phyloP scores from a whole-genome alignment of 53 echinoderm and acorn worm genomes.

The Stichopus horrens region DNA sequence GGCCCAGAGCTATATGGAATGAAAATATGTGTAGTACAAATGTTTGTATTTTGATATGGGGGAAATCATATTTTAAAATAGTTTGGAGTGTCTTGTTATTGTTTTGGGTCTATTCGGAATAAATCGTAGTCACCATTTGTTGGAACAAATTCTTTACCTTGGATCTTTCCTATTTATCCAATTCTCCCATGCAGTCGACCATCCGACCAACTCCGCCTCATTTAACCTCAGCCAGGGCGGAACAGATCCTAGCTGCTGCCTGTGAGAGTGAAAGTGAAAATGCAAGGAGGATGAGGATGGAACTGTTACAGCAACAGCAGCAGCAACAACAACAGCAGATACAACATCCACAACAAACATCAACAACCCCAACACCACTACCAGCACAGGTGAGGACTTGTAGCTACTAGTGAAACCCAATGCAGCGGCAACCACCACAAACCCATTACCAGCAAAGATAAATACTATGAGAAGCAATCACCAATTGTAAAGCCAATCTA shows the following conservation, averaged over 20 bases:
- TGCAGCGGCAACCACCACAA: too few relatives aligned
- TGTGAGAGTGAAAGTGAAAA: conserved; percentile 99
- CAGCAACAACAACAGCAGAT: neutral
- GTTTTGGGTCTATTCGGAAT: too few relatives aligned
- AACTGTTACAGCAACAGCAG: conserved; percentile 76
- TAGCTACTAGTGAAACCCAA: neutral
- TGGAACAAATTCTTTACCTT: neutral
- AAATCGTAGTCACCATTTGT: neutral
- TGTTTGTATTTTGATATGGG: too few relatives aligned
- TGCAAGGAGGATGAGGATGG: conserved; percentile 94
- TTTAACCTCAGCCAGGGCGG: conserved; percentile 92
- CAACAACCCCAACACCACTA: conserved; percentile 15
- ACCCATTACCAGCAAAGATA: too few relatives aligned
- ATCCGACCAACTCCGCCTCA: conserved; percentile 94
- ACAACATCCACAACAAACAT: neutral
- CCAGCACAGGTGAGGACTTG: conserved; percentile 28
- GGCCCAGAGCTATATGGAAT: neutral
- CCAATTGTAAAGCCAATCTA: too few relatives aligned
- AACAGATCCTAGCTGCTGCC: conserved; percentile 93
- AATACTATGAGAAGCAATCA: too few relatives aligned
- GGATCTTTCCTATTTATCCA: neutral
- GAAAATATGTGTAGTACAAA: neutral
- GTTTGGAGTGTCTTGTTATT: too few relatives aligned
- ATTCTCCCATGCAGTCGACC: conserved; percentile 42
- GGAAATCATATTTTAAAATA: too few relatives aligned